Evolutionary conservation across 1,140 invertebrate genomes (phyloP).

Genomic region (Metopolophium dirhodum): DNA sequence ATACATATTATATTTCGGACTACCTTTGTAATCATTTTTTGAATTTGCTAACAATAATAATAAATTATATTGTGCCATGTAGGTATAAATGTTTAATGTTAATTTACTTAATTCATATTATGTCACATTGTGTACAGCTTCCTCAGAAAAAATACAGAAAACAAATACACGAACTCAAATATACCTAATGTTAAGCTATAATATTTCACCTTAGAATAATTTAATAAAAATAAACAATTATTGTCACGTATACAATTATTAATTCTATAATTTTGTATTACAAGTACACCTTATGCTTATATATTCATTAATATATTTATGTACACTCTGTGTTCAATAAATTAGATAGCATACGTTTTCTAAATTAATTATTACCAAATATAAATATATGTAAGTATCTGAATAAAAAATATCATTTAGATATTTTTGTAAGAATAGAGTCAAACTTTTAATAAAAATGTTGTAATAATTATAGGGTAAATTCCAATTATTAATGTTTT

Average conservation of each 20-base stretch:
- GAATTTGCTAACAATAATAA: not conserved
- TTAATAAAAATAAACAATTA: not conserved
- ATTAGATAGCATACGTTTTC: not conserved
- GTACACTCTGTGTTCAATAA: not conserved
- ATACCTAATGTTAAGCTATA: not conserved
- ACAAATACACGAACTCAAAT: not conserved
- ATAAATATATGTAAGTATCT: not conserved
- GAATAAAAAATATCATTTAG: not conserved
- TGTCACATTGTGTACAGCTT: not conserved
- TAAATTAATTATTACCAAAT: not conserved
- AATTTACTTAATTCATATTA: not conserved
- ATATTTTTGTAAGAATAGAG: not conserved
- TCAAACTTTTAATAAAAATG: not conserved
- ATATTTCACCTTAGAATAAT: slow-evolving; percentile 16
- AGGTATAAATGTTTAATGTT: no score
- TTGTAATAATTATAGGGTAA: not conserved
- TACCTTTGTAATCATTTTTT: no score
- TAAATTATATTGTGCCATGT: not conserved
- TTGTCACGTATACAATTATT: slow-evolving; percentile 1
- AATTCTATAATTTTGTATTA: slow-evolving; percentile 22
- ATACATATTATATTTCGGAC: not conserved
- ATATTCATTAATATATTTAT: not conserved
- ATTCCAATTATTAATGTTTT: not conserved
- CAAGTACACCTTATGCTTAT: not conserved
- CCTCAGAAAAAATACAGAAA: not conserved